Evolutionary conservation across 2,113 vertebrate species (phyloP), one percentile per base, ranked within the genome.

Genomic region (Larimichthys crocea): DNA sequence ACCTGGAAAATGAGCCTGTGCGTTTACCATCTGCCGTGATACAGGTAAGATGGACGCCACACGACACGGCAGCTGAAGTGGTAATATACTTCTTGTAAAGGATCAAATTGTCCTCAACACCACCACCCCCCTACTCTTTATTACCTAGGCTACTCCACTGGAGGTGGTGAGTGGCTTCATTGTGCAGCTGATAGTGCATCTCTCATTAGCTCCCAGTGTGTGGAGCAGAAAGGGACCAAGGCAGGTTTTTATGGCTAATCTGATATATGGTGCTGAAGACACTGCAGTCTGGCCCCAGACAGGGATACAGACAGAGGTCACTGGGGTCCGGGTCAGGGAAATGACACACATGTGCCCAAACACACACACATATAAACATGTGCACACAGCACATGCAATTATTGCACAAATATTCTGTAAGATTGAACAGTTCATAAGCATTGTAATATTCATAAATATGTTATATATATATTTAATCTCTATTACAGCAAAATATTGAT

Each of bases 101-200:
- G 85, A 91, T 92, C 87, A 92, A 88, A 92, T 88, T 86, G 86
- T 90, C 90, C 86, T 86, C 88, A 86, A 89, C 90, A 92, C 89
- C 81, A 69, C 61, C 74, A 88, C 81, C 69, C 64, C 59, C 59
- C 85, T 82, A 72, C 71, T 81, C 86, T 89, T 92, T 92, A 92
- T 94, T 89, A 92, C 78, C 76, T 61, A 24, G 71, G 31, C 65
- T 86, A 80, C 86, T 87, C 79, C 74, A 82, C 40, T 65, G 53
- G 65, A 91, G 74, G 76, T 52, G n/a, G 81, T 76, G 88, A 91
- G 79, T 72, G 84, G 85, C 75, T 91, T 92, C 90, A 87, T 83
- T 92, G 87, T 89, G 84, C 69, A 80, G 80, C 84, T 84, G 86
- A 88, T 89, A 79, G 90, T 82, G 81, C 82, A 88, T 88, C 86